A percentile compares a stretch with the other conserved stretches of the same genome.
These are phyloP conservation scores for Chloroclystis v-ata DNA, from an alignment of 2,888 invertebrate species.

Conservation along the genomic window DNA sequence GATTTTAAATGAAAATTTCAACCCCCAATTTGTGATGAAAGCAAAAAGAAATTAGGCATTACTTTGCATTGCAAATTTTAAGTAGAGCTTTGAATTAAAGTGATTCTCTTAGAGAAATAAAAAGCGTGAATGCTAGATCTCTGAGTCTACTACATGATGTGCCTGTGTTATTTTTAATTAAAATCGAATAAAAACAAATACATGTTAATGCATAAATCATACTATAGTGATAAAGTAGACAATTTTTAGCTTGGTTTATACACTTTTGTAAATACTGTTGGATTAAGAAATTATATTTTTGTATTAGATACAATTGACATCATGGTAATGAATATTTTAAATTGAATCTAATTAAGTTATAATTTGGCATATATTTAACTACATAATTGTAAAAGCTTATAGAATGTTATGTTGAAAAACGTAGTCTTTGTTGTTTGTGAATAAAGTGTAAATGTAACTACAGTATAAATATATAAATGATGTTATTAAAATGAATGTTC, in stretches of 20 bases:
- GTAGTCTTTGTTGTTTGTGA: constrained; percentile 11
- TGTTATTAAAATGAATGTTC: constrained; percentile 11
- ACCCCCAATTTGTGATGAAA: too few relatives aligned
- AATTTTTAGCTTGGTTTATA: constrained; percentile 17
- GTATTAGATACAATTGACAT: constrained; percentile 38
- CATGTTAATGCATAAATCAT: constrained; percentile 16
- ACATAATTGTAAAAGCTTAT: constrained; percentile 7
- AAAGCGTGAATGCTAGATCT: too few relatives aligned
- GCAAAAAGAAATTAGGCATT: too few relatives aligned
- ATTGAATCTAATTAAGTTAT: neutral
- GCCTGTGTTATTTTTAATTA: too few relatives aligned
- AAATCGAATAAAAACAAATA: too few relatives aligned
- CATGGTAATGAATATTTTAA: constrained; percentile 1
- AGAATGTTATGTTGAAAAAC: constrained; percentile 12
- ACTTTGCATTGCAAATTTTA: too few relatives aligned
- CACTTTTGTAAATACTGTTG: constrained; percentile 21
- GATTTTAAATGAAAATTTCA: neutral
- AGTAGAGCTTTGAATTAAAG: too few relatives aligned
- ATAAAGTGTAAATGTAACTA: constrained; percentile 8
- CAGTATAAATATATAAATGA: constrained; percentile 5
- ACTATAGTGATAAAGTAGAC: constrained; percentile 20
- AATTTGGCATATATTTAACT: neutral
- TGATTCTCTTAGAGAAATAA: too few relatives aligned
- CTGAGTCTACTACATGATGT: too few relatives aligned
- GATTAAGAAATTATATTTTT: constrained; percentile 18